phyloP scores from a whole-genome alignment of 2,797 vertebrate species.

The Sebastes aleutianus region DNA sequence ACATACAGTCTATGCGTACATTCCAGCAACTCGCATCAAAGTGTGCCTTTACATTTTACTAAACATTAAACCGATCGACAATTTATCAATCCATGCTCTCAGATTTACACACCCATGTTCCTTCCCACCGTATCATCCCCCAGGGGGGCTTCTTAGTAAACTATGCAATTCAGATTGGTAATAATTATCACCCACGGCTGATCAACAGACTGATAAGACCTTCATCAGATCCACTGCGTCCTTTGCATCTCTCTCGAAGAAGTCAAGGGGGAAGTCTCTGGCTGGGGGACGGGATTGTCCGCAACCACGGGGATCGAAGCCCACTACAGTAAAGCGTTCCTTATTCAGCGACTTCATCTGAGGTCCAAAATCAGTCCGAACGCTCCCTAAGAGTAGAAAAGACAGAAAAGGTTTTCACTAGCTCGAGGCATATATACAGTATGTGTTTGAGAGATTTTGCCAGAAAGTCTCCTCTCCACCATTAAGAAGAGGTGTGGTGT shows the following conservation, averaged over 20 bases:
- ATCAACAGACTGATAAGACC: neutral
- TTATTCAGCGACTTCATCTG: conserved; percentile 85
- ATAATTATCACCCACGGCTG: neutral
- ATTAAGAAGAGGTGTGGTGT: neutral
- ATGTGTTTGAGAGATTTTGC: neutral
- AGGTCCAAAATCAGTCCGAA: conserved; percentile 89
- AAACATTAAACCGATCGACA: too few relatives aligned
- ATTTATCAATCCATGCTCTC: neutral
- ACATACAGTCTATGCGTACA: too few relatives aligned
- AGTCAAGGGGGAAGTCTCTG: too few relatives aligned
- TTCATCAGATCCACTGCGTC: too few relatives aligned
- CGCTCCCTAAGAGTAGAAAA: conserved; percentile 79
- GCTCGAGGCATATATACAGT: neutral
- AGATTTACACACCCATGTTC: neutral
- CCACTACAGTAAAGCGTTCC: too few relatives aligned
- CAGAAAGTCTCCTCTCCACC: neutral
- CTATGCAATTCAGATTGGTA: neutral
- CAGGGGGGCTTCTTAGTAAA: neutral
- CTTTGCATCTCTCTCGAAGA: too few relatives aligned
- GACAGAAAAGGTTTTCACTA: neutral
- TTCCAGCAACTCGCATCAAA: neutral
- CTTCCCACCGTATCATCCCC: too few relatives aligned
- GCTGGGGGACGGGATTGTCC: too few relatives aligned
- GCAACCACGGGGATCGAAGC: too few relatives aligned
- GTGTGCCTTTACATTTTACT: neutral